These are phyloP conservation scores for Hemibagrus guttatus DNA, from an alignment of 2,797 vertebrate genomes.

Conservation along the genomic window DNA sequence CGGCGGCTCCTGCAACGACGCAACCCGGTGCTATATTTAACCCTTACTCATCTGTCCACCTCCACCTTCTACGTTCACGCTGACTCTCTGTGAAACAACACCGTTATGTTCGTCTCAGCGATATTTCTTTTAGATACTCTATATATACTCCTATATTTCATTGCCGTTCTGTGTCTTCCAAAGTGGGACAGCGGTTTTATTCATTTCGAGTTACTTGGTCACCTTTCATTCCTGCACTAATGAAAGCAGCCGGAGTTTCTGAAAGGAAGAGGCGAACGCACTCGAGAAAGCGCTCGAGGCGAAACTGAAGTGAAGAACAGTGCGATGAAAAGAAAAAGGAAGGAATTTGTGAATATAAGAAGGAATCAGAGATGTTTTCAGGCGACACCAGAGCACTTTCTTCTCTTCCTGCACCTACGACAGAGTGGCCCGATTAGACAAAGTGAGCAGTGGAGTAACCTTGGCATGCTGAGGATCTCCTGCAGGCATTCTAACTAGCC, in stretches of 20 bases:
- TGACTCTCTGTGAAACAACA: conserved; percentile 63
- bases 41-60: conserved; percentile 20
- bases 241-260: conserved; percentile 68
- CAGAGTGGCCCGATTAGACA: conserved; percentile 34
- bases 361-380: background rate
- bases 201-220: conserved; percentile 68
- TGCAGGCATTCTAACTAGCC: conserved; percentile 30
- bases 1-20: conserved; percentile 27
- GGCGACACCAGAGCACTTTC: conserved; percentile 4
- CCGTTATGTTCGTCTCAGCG: conserved; percentile 55
- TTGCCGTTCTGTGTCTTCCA: conserved; percentile 54
- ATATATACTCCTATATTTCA: conserved; percentile 66
- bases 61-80: conserved; percentile 54
- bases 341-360: conserved; percentile 2
- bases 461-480: conserved; percentile 70
- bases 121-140: no score
- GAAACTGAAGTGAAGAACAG: conserved; percentile 59
- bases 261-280: background rate
- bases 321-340: background rate
- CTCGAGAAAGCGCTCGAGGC: conserved; percentile 56
- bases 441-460: conserved; percentile 61
- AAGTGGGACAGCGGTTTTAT: conserved; percentile 73
- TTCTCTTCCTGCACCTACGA: conserved; percentile 28
- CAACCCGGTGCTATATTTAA: conserved; percentile 57
- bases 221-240: conserved; percentile 62